Base-by-base conservation (phyloP, 2,113 vertebrate species). In the Bagarius yarrelli region DNA sequence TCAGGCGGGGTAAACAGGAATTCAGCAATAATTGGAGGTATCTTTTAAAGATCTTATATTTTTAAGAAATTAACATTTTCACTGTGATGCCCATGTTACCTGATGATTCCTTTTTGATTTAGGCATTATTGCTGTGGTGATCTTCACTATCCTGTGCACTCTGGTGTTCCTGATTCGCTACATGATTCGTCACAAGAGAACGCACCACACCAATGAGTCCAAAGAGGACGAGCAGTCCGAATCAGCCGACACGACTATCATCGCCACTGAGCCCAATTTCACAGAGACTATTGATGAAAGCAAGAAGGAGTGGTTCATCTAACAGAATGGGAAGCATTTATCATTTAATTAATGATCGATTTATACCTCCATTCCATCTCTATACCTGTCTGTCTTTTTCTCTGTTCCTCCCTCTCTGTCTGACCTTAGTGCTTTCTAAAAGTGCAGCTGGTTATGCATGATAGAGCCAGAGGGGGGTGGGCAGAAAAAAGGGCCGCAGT, bases 131-230 rank as follows among this genome's bases (percentile, higher is more conserved):
- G 97, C 97, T 0, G 97, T 99, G 85, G 97, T 99, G 87, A 99
- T 99, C 88, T 99, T 99, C 93, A 98, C 96, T 88, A 98, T 98
- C 86, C 93, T 99, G 57, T 99, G 96, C 87, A 99, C 97, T 1
- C 84, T 99, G 92, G 96, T 97, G 87, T 98, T 99, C 93, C 93
- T 99, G 85, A 99, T 99, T 66, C 97, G 96, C 82, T 99, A 99
- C 94, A 99, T 98, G 97, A 98, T 99, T 87, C 97, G 96, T 80
- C 97, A 99, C 93, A 99, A 99, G 93, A 97, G 97, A 78, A 98
- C 97, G 82, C 98, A 99, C 90, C 97, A 98, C 91, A 99, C 97
- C 93, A 98, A 98, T 0, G 97, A 99, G 89, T 95, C 96, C 55
- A 99, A 99, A 87, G 94, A 96, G 23, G 93, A 94, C 0, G 94